Percentiles rank a stretch among this genome's conserved stretches.
Evolutionary conservation across 2,888 invertebrate species (phyloP).

Genomic region (Caenorhabditis sp.): DNA sequence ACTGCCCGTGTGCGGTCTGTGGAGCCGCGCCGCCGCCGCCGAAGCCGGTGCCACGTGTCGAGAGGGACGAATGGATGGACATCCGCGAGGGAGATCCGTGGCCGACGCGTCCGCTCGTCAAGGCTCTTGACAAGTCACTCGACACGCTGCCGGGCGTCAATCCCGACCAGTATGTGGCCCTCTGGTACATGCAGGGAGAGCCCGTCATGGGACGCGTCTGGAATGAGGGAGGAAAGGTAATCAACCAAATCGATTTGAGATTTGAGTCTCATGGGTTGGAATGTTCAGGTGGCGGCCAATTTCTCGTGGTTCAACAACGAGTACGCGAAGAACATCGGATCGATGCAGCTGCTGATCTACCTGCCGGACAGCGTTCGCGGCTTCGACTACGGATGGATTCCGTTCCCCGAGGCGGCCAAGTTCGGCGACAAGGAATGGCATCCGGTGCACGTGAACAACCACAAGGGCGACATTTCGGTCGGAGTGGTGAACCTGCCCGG

Average conservation of each 20-base stretch:
- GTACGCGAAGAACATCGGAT: slow-evolving; percentile 72
- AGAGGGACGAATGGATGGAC: slow-evolving; percentile 76
- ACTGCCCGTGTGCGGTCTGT: slow-evolving; percentile 42
- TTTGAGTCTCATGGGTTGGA: too few relatives aligned
- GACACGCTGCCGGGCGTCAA: slow-evolving; percentile 72
- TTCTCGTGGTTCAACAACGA: slow-evolving; percentile 74
- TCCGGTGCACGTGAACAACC: slow-evolving; percentile 70
- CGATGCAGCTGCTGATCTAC: slow-evolving; percentile 68
- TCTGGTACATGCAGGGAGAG: slow-evolving; percentile 75
- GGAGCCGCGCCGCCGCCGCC: slow-evolving; percentile 47
- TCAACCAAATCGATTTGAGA: not conserved
- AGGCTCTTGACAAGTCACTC: slow-evolving; percentile 68
- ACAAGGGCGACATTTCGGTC: slow-evolving; percentile 74
- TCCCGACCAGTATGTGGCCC: slow-evolving; percentile 75
- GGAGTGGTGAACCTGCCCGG: slow-evolving; percentile 67
- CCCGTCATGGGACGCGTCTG: slow-evolving; percentile 77
- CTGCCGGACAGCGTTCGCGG: slow-evolving; percentile 74
- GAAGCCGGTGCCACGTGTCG: slow-evolving; percentile 60
- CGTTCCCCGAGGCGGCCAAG: slow-evolving; percentile 72
- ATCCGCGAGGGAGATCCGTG: slow-evolving; percentile 73
- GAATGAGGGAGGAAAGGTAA: slow-evolving; percentile 73
- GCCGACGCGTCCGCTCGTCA: slow-evolving; percentile 63
- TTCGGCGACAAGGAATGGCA: slow-evolving; percentile 71
- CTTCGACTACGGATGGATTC: slow-evolving; percentile 76
- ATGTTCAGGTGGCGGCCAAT: slow-evolving; percentile 68